Percentiles rank a stretch among this genome's conserved stretches.
These are phyloP conservation scores for Rhinichthys osculus DNA, from an alignment of 2,797 vertebrate genomes.

Conservation along the genomic window DNA sequence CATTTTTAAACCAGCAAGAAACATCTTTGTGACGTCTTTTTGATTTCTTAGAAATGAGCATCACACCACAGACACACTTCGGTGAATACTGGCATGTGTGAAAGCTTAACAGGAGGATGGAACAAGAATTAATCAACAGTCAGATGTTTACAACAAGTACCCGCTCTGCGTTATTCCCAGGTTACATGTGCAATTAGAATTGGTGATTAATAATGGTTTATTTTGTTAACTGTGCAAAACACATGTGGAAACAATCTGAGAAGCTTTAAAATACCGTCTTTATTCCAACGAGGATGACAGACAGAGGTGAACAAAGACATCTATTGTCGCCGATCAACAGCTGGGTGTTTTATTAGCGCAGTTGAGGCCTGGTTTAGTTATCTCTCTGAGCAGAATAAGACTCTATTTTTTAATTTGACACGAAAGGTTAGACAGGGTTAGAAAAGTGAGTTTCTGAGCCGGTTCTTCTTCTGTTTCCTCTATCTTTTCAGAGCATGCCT, in stretches of 20 bases:
- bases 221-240: conserved; percentile 32
- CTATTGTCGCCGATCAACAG: conserved; percentile 39
- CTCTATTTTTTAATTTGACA: conserved; percentile 18
- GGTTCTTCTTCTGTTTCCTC: background rate
- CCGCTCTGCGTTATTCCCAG: background rate
- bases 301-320: conserved; percentile 46
- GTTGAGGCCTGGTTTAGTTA: conserved; percentile 36
- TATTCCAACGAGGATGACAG: conserved; percentile 23
- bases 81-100: background rate
- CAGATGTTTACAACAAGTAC: conserved; percentile 21
- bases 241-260: conserved; percentile 40
- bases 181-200: conserved; percentile 16
- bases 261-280: conserved; percentile 25
- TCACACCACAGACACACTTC: background rate
- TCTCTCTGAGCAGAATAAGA: conserved; percentile 17
- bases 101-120: conserved; percentile 10
- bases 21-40: background rate
- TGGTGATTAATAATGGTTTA: conserved; percentile 35
- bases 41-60: background rate
- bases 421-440: conserved; percentile 18
- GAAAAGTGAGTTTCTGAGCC: background rate
- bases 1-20: background rate
- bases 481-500: background rate
- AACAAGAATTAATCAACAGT: conserved; percentile 20
- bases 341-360: conserved; percentile 29